Evolutionary conservation across 2,113 vertebrate species (phyloP).

Genomic region (Pogonocichla stellata): DNA sequence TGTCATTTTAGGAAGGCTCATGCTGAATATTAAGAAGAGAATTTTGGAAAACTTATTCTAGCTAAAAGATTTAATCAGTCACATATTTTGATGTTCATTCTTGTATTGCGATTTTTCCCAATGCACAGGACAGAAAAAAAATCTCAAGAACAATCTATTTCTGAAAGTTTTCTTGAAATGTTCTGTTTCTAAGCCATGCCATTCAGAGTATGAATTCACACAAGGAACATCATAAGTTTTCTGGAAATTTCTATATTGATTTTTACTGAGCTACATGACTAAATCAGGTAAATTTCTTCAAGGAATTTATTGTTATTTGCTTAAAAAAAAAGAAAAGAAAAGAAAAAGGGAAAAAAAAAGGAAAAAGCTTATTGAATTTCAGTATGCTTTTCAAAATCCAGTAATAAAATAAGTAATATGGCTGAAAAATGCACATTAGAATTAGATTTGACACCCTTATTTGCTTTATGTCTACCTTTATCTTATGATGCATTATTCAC

Average conservation of each 20-base stretch:
- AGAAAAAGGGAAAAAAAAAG: too few species aligned
- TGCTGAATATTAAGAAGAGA: not conserved
- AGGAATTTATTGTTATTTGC: slow-evolving; percentile 31
- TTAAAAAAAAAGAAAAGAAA: not conserved
- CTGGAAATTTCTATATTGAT: not conserved
- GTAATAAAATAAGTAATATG: slow-evolving; percentile 81
- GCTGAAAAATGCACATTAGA: slow-evolving; percentile 87
- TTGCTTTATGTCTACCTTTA: slow-evolving; percentile 90
- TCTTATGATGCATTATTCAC: slow-evolving; percentile 90
- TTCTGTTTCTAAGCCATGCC: not conserved
- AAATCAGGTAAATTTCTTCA: slow-evolving; percentile 44
- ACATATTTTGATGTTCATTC: accelerated
- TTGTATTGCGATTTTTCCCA: not conserved
- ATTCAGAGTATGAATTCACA: not conserved
- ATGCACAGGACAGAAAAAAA: not conserved
- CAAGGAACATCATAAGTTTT: not conserved
- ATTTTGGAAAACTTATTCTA: not conserved
- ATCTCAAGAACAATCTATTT: not conserved
- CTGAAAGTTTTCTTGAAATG: not conserved
- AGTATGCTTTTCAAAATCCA: slow-evolving; percentile 73
- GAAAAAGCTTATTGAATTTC: slow-evolving; percentile 34
- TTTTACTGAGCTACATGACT: not conserved
- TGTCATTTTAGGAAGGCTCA: not conserved
- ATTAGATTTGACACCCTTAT: slow-evolving; percentile 92
- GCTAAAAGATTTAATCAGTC: not conserved